Conservation (phyloP, 1,140 invertebrate genomes). For the Saccostrea glomerata region DNA sequence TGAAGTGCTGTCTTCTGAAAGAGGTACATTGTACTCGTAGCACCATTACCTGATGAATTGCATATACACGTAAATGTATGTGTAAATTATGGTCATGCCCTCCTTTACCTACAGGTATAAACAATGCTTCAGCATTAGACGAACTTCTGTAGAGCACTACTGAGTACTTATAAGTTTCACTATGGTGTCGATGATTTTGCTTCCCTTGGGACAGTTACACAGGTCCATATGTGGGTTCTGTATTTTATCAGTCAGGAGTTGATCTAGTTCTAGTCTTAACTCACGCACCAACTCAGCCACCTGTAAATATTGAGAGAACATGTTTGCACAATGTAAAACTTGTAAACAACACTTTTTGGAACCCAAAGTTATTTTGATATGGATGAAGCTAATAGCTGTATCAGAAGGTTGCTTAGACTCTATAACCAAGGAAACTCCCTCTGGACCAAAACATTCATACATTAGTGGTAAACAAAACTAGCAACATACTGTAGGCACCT, state of each 20-base stretch:
- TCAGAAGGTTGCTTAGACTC: too few species aligned
- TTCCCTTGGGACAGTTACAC: constrained; percentile 86
- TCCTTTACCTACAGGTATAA: too few species aligned
- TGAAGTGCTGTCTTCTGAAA: neutral
- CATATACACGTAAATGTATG: neutral
- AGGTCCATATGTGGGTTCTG: constrained; percentile 83
- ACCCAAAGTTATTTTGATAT: too few species aligned
- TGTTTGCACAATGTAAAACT: neutral
- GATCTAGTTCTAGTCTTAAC: constrained; percentile 71
- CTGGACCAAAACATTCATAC: too few species aligned
- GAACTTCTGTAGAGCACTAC: constrained; percentile 54
- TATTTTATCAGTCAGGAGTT: constrained; percentile 74
- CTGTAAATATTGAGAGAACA: constrained; percentile 59
- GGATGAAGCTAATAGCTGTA: too few species aligned
- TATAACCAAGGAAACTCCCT: too few species aligned
- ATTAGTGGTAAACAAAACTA: too few species aligned
- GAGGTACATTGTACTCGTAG: too few species aligned
- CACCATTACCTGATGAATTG: neutral
- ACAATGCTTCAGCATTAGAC: too few species aligned
- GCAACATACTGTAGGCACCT: too few species aligned
- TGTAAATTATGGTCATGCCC: too few species aligned
- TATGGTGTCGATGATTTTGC: constrained; percentile 89
- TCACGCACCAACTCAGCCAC: constrained; percentile 74
- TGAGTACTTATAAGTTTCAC: constrained; percentile 85
- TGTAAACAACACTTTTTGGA: too few species aligned